Base-by-base conservation (phyloP, 2,888 invertebrate species). In the Nymphalis c-album region DNA sequence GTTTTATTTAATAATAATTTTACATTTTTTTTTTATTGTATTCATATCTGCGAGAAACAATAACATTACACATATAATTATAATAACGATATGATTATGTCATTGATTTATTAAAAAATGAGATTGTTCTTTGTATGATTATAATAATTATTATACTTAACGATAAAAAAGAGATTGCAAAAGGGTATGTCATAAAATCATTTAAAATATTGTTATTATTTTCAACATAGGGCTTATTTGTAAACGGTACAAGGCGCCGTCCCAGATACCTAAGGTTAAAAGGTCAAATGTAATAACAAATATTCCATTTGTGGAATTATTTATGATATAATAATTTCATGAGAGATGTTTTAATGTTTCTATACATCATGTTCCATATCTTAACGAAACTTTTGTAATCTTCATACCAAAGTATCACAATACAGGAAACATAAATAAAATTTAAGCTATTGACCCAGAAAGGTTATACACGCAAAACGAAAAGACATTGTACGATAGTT, bases 251-350 rank as follows among this genome's bases (percentile, higher is more conserved):
- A 31, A 58, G 50, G 40, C 69, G 46, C 48, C 57, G 60, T 57
- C 60, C 66, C 60, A 63, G 66, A 67, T 71, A 68, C 64, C 48
- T 58, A 57, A 58, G 67, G 68, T 63, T 57, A 60, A 65, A 60
- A 69, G 67, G 71, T 71, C 63, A 63, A 48, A 53, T 55, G 48
- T 46, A 59, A 64, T 64, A 64, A 64, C 62, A 67, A 68, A 68
- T 53, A 55, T 68, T 63, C 68, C 68, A 65, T 71, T 57, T 62
- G 58, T 20, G 60, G 58, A 57, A 26, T 40, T 61, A 57, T 71
- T 18, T 69, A 40, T 18, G 20, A 17, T 58, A 48, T 46, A 47
- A 53, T 16, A 22, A 48, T 17, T 18, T 20, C 53, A 51, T 31
- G 46, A 35, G n/a, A 45, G 18, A 46, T 48, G 31, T 57, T 16